Evolutionary conservation across 1,140 invertebrate genomes (phyloP).

Genomic region (Pogonomyrmex californicus): DNA sequence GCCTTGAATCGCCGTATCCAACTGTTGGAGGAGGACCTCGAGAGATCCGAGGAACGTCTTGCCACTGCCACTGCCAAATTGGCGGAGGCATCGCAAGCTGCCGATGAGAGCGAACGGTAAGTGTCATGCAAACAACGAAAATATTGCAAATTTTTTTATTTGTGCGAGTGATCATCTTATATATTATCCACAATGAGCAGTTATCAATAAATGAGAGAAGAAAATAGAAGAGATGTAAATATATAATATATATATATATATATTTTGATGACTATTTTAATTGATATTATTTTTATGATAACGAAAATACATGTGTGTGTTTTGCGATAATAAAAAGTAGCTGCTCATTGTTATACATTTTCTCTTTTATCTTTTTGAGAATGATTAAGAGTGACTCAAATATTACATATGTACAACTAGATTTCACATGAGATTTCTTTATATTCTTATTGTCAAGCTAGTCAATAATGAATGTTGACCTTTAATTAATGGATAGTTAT

Average conservation of each 20-base stretch:
- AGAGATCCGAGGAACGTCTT: constrained; percentile 98
- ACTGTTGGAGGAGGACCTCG: constrained; percentile 99
- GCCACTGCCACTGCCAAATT: constrained; percentile 98
- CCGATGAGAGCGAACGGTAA: constrained; percentile 99
- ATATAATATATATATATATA: background rate
- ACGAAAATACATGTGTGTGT: background rate
- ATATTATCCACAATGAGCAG: constrained; percentile 20
- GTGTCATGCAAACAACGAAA: background rate
- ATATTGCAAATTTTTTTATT: constrained; percentile 21
- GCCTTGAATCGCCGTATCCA: constrained; percentile 99
- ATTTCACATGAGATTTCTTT: background rate
- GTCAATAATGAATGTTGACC: background rate
- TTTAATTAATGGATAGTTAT: background rate
- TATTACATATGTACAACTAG: background rate
- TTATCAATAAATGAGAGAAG: background rate
- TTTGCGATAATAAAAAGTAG: background rate
- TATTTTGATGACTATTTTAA: background rate
- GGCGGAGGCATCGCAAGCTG: constrained; percentile 99
- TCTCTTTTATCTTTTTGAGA: background rate
- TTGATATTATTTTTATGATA: background rate
- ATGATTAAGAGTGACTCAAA: constrained; percentile 12
- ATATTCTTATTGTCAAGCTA: background rate
- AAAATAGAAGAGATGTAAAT: background rate
- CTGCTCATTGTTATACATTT: constrained; percentile 26
- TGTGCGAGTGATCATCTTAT: background rate